A percentile compares a stretch with the other conserved stretches of the same genome.
Evolutionary conservation across 92 coral and sea anemone genomes (phyloP).

Genomic region (Metridium senile): DNA sequence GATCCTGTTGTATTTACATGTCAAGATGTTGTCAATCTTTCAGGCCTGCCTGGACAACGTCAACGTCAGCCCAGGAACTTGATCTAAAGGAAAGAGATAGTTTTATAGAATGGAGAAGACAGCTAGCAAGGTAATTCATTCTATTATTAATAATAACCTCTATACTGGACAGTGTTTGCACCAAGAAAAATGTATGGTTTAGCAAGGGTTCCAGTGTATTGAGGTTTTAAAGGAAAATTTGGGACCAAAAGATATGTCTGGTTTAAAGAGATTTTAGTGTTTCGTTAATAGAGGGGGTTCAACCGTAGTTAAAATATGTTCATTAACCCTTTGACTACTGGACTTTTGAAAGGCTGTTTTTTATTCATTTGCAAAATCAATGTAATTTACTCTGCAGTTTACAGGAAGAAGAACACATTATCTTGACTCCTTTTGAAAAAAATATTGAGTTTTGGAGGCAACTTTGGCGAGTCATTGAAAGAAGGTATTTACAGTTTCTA

Average conservation of each 20-base stretch:
- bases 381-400: constrained; percentile 69
- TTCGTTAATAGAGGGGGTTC: too few species aligned
- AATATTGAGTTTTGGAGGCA: constrained; percentile 99
- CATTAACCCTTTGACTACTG: too few species aligned
- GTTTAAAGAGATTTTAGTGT: too few species aligned
- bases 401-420: constrained; percentile 88
- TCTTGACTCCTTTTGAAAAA: constrained; percentile 95
- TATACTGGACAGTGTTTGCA: too few species aligned
- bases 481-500: constrained; percentile 79
- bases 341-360: too few species aligned
- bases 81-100: constrained; percentile 79
- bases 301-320: too few species aligned
- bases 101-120: constrained; percentile 91
- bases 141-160: neutral
- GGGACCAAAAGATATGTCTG: too few species aligned
- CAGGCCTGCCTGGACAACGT: constrained; percentile 86
- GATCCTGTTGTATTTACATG: constrained; percentile 1
- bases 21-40: neutral
- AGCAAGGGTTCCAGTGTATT: too few species aligned
- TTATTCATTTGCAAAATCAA: too few species aligned
- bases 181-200: too few species aligned
- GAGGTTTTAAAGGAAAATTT: too few species aligned
- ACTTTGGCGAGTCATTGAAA: constrained; percentile 95
- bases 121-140: constrained; percentile 71
- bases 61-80: constrained; percentile 80